These are phyloP conservation scores for Chaetops frenatus DNA, from an alignment of 2,113 vertebrate genomes.

Conservation along the genomic window DNA sequence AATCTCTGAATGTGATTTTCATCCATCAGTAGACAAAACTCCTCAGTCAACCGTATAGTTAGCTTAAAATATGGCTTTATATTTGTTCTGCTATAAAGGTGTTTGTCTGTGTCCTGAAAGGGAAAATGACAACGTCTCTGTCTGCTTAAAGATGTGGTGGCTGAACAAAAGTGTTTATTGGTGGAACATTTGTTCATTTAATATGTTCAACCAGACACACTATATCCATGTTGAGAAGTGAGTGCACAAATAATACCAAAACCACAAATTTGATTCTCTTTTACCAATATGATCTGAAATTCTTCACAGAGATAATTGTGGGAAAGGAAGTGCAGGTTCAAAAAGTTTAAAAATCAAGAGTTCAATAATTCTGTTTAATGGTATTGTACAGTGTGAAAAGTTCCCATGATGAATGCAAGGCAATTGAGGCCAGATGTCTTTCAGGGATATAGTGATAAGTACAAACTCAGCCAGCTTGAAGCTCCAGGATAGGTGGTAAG, in stretches of 20 bases:
- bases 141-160: neutral
- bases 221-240: neutral
- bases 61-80: neutral
- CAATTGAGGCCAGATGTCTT: neutral
- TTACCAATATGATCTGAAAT: neutral
- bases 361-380: neutral
- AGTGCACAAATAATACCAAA: slow-evolving; percentile 3
- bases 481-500: neutral
- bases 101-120: neutral
- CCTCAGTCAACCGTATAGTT: neutral
- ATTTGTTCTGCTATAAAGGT: neutral
- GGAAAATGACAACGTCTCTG: neutral
- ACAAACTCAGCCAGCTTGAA: neutral
- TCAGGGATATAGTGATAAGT: neutral
- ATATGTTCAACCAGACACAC: neutral
- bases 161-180: neutral
- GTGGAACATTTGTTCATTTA: neutral
- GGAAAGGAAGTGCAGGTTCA: neutral
- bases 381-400: neutral
- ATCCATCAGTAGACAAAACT: neutral
- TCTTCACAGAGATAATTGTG: neutral
- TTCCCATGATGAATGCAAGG: neutral
- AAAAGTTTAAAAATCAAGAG: neutral
- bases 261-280: neutral
- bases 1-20: slow-evolving; percentile 67